These are phyloP conservation scores for Cheilosia variabilis DNA, from an alignment of 2,888 invertebrate species.

Conservation along the genomic window DNA sequence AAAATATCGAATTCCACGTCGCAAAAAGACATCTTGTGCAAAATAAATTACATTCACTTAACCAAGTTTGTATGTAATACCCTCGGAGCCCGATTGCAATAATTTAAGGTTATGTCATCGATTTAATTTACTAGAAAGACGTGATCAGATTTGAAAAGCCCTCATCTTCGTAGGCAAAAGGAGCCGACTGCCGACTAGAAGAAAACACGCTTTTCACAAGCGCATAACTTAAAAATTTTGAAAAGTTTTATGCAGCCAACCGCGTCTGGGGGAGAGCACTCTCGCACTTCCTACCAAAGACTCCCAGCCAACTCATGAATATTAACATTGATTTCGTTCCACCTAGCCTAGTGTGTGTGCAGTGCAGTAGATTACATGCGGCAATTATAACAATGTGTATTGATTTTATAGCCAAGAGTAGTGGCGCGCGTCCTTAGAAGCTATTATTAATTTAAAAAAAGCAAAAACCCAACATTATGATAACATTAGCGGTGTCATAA, in stretches of 20 bases:
- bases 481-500: slow-evolving; percentile 32
- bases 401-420: slow-evolving; percentile 9
- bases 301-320: slow-evolving; percentile 29
- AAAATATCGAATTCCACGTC: too few relatives aligned
- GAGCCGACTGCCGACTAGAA: too few relatives aligned
- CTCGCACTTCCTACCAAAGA: background rate
- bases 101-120: slow-evolving; percentile 39
- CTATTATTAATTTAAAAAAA: slow-evolving; percentile 11
- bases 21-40: too few relatives aligned
- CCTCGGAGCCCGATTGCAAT: background rate
- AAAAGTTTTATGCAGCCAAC: background rate
- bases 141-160: slow-evolving; percentile 47
- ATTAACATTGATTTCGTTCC: slow-evolving; percentile 20
- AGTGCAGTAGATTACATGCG: slow-evolving; percentile 18
- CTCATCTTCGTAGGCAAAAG: background rate
- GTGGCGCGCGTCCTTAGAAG: background rate
- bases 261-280: background rate
- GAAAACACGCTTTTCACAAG: slow-evolving; percentile 7
- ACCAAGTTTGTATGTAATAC: too few relatives aligned
- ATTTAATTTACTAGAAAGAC: slow-evolving; percentile 35
- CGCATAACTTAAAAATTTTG: slow-evolving; percentile 16
- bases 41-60: too few relatives aligned
- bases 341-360: background rate
- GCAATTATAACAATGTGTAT: slow-evolving; percentile 18
- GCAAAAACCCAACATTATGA: background rate